Conservation (phyloP, 1,140 invertebrate species). For the Zaprionus davidi region DNA sequence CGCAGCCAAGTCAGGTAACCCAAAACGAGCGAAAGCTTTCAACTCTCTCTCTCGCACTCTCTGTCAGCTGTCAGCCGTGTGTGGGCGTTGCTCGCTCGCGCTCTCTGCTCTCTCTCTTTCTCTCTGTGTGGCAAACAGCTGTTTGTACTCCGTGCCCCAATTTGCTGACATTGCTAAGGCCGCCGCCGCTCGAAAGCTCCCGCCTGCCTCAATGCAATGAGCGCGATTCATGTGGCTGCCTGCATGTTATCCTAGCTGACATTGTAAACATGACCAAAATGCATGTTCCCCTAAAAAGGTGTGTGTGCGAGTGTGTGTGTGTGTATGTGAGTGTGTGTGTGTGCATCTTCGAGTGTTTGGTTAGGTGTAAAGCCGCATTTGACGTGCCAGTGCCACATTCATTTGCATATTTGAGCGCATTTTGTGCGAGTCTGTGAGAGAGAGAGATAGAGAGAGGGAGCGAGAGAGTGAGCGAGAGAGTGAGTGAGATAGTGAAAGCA, state of each 20-base stretch:
- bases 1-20: slow-evolving; percentile 34
- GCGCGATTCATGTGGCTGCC: slow-evolving; percentile 41
- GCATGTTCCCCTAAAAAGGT: slow-evolving; percentile 68
- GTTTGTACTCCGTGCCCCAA: slow-evolving; percentile 55
- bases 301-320: slow-evolving; percentile 16
- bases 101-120: slow-evolving; percentile 32
- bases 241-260: slow-evolving; percentile 76
- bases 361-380: slow-evolving; percentile 73
- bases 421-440: slow-evolving; percentile 35
- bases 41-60: not conserved
- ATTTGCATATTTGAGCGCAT: slow-evolving; percentile 77
- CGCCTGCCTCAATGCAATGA: slow-evolving; percentile 26
- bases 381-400: slow-evolving; percentile 70
- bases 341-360: slow-evolving; percentile 13
- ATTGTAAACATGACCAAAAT: slow-evolving; percentile 81
- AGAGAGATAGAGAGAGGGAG: slow-evolving; percentile 1
- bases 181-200: slow-evolving; percentile 40
- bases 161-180: slow-evolving; percentile 68
- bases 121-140: slow-evolving; percentile 58
- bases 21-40: slow-evolving; percentile 33
- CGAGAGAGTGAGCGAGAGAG: not conserved
- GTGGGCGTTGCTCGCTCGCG: slow-evolving; percentile 44
- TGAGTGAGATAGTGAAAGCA: not conserved
- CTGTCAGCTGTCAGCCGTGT: slow-evolving; percentile 37
- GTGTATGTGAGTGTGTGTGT: slow-evolving; percentile 17